A percentile compares a stretch with the other conserved stretches of the same genome.
These are phyloP conservation scores for Melopsittacus undulatus DNA, from an alignment of 2,797 vertebrate genomes.

Conservation along the genomic window DNA sequence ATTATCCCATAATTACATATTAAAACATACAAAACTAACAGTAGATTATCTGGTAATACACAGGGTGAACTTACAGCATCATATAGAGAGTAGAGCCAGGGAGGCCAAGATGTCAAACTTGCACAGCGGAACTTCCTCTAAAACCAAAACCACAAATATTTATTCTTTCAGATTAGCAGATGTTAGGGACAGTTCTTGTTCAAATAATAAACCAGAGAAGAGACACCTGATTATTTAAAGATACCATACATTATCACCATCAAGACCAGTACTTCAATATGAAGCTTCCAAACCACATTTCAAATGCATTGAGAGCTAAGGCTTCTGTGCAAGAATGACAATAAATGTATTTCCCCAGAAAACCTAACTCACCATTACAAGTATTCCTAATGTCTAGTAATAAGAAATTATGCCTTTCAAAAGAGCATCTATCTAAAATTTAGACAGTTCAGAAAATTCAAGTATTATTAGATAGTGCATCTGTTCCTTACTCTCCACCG, in stretches of 20 bases:
- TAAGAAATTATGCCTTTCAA: background rate
- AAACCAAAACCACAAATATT: constrained; percentile 37
- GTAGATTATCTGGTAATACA: background rate
- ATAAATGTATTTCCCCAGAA: background rate
- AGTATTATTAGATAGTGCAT: background rate
- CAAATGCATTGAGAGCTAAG: background rate
- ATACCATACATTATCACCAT: background rate
- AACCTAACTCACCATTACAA: background rate
- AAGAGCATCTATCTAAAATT: background rate
- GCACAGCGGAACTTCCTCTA: constrained; percentile 94
- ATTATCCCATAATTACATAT: background rate
- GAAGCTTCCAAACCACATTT: background rate
- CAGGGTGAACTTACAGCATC: constrained; percentile 88
- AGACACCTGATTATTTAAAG: background rate
- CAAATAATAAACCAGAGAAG: background rate
- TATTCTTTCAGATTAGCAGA: background rate
- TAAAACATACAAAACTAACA: background rate
- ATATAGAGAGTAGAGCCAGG: constrained; percentile 96
- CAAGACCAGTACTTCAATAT: background rate
- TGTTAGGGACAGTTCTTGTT: background rate
- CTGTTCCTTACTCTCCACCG: background rate
- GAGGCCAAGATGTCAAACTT: constrained; percentile 94
- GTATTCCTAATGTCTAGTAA: background rate
- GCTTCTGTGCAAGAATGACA: background rate
- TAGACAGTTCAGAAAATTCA: background rate